Conservation (phyloP, 2,797 vertebrate genomes). For the Hemibagrus guttatus region DNA sequence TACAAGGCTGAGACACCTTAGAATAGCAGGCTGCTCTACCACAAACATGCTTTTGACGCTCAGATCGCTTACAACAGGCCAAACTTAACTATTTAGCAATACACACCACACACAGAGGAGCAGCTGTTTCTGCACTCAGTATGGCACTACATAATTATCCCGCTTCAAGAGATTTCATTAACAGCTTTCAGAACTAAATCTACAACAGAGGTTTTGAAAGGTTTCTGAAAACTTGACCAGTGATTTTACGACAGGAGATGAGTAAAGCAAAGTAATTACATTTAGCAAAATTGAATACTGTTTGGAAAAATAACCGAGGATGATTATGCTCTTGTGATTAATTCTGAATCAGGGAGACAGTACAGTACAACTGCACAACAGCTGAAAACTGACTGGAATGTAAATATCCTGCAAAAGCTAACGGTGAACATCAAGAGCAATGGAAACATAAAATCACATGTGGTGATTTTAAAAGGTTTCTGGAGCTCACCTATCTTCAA, state of each 20-base stretch:
- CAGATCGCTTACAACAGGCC: conserved; percentile 36
- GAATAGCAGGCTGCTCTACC: conserved; percentile 45
- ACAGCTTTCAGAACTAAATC: not conserved
- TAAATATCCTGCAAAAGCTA: not conserved
- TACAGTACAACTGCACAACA: not conserved
- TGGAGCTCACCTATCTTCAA: conserved; percentile 81
- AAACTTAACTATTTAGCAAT: conserved; percentile 31
- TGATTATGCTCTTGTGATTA: not conserved
- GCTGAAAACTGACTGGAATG: not conserved
- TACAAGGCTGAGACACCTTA: conserved; percentile 24
- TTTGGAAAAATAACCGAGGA: not conserved
- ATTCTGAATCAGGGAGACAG: not conserved
- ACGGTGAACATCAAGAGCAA: not conserved
- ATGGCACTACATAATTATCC: not conserved
- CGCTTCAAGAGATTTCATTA: not conserved
- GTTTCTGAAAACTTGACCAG: not conserved
- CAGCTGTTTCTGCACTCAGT: conserved; percentile 7
- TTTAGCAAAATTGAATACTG: no score
- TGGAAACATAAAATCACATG: not conserved
- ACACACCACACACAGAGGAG: conserved; percentile 12
- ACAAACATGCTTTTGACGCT: conserved; percentile 33
- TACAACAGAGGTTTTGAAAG: not conserved
- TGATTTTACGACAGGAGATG: not conserved
- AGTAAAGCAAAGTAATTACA: not conserved
- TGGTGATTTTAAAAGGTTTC: not conserved